These are phyloP conservation scores for Baronia brevicornis DNA, from an alignment of 2,888 invertebrate genomes.

Conservation along the genomic window DNA sequence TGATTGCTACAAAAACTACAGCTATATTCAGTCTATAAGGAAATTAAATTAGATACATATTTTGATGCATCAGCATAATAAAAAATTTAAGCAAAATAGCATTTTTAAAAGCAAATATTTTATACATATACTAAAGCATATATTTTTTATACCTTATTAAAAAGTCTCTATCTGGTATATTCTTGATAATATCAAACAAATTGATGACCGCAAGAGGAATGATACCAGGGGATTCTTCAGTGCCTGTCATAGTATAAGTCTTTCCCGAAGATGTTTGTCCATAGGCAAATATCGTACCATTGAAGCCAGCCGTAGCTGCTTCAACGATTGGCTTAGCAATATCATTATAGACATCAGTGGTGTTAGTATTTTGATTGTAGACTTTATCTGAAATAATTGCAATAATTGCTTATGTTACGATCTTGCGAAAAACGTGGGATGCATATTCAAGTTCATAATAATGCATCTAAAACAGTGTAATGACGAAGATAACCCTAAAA, in stretches of 20 bases:
- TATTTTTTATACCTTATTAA: conserved; percentile 75
- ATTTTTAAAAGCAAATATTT: conserved; percentile 3
- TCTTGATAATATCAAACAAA: conserved; percentile 80
- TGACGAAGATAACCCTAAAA: neutral
- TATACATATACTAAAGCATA: neutral
- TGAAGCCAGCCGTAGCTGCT: conserved; percentile 83
- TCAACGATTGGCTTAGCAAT: conserved; percentile 83
- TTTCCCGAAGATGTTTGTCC: conserved; percentile 95
- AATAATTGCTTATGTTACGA: conserved; percentile 5
- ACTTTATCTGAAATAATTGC: conserved; percentile 79
- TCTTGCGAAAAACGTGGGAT: too few relatives aligned
- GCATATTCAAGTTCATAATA: conserved; percentile 4
- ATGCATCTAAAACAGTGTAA: conserved; percentile 5
- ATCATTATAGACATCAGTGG: conserved; percentile 78
- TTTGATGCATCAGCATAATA: conserved; percentile 1
- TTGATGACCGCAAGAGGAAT: conserved; percentile 82
- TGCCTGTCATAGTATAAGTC: conserved; percentile 89
- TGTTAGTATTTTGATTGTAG: conserved; percentile 76
- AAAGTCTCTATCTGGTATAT: conserved; percentile 80
- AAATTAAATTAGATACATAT: too few relatives aligned
- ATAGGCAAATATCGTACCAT: conserved; percentile 93
- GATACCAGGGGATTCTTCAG: conserved; percentile 80
- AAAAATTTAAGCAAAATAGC: neutral
- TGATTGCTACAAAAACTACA: too few relatives aligned
- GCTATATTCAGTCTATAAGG: too few relatives aligned